Evolutionary conservation across 2,797 vertebrate genomes (phyloP), one percentile per base, ranked within the genome.

Genomic region (Parauchenoglanis ngamensis): DNA sequence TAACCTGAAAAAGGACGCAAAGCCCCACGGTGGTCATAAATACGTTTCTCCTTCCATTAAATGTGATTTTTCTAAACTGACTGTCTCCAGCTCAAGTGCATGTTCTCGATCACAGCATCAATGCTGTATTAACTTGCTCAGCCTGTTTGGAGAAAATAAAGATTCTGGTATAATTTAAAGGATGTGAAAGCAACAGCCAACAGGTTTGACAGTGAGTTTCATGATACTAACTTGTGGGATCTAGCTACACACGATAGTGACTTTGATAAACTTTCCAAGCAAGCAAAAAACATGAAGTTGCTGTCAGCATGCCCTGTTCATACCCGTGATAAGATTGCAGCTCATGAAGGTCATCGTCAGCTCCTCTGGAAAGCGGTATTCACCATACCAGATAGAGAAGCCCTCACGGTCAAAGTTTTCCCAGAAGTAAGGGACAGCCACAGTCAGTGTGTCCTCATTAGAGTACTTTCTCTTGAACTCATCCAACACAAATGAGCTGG

Each of bases 391-490:
- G 92, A 98, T 95, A 1, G 97, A 98, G 93, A 95, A 98, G 0
- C 98, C 97, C 83, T 98, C 96, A 1, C 92, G 94, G 92, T 98
- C 98, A 35, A 98, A 97, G 92, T 97, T 92, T 86, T 98, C 97
- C 97, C 97, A 98, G 91, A 99, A 98, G 90, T 98, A 93, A 0
- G 97, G 98, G 87, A 98, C 40, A 0, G 97, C 98, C 90, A 98
- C 97, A 0, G 90, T 90, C 83, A 97, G 88, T 0, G 98, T 98
- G 93, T 98, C 97, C 92, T 99, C 97, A 0, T 99, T 99, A 86
- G 97, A 99, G 87, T 99, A 99, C 76, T 97, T 98, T 82, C 97
- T 96, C 95, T 99, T 99, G 93, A 98, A 99, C 88, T 99, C 98
- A 6, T 98, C 98, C 95, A 99, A 91, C 67, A 97, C 87, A 75